Evolutionary conservation across 2,113 vertebrate genomes (phyloP).

Genomic region (Oceanodroma tethys): DNA sequence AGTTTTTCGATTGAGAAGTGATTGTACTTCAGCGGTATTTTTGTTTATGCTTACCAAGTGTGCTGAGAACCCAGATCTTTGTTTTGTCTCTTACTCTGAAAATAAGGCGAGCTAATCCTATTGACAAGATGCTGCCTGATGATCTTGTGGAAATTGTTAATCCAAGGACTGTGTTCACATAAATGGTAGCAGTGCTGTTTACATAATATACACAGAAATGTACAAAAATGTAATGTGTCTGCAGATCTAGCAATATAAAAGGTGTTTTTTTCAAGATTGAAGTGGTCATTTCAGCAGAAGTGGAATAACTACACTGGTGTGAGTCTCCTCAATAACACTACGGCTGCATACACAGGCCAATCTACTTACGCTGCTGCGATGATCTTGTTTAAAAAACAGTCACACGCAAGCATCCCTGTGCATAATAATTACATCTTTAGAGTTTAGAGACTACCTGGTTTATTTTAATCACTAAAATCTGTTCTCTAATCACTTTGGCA

Average conservation of each 20-base stretch:
- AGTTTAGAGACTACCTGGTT: not conserved
- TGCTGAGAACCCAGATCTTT: not conserved
- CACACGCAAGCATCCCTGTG: not conserved
- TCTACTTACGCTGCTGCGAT: not conserved
- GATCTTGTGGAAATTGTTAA: not conserved
- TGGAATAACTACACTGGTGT: not conserved
- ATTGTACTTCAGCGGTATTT: not conserved
- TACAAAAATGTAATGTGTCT: not conserved
- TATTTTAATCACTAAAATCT: not conserved
- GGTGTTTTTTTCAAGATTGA: not conserved
- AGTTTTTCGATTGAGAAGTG: not conserved
- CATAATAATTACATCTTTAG: not conserved
- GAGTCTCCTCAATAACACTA: not conserved
- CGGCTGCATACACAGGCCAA: not conserved
- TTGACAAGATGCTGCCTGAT: not conserved
- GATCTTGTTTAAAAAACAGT: not conserved
- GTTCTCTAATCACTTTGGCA: not conserved
- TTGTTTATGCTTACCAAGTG: not conserved
- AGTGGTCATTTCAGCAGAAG: not conserved
- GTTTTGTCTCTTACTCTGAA: not conserved
- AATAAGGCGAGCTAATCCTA: not conserved
- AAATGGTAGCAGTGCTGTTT: not conserved
- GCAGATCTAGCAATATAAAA: not conserved
- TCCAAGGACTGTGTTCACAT: not conserved
- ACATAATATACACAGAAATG: not conserved